Evolutionary conservation across 2,888 invertebrate species (phyloP).

Genomic region (Ganaspis brasiliensis): DNA sequence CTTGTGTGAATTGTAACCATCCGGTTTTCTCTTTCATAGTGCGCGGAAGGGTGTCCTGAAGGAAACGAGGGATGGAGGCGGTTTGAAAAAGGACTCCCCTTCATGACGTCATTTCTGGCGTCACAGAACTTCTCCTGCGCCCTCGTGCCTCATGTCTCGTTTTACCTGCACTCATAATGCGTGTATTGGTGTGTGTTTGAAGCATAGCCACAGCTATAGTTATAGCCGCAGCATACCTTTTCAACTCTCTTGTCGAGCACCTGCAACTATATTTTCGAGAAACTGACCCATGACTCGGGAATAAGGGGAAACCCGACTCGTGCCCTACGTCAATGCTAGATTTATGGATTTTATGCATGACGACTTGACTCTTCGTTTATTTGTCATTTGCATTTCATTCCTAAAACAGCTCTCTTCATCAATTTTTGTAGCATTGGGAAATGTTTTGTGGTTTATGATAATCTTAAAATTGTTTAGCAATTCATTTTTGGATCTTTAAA

Average conservation of each 20-base stretch:
- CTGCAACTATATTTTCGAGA: constrained; percentile 38
- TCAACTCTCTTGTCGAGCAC: constrained; percentile 26
- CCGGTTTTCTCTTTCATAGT: constrained; percentile 71
- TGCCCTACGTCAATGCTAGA: constrained; percentile 35
- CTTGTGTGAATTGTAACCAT: constrained; percentile 67
- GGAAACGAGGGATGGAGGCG: constrained; percentile 57
- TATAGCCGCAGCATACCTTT: background rate
- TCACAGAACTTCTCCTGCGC: constrained; percentile 33
- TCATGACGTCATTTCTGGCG: constrained; percentile 64
- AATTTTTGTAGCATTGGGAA: no score
- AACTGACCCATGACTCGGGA: constrained; percentile 32
- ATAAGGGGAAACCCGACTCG: constrained; percentile 33
- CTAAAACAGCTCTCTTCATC: no score
- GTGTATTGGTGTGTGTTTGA: background rate
- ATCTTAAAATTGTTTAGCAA: no score
- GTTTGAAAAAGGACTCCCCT: constrained; percentile 64
- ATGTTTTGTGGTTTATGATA: no score
- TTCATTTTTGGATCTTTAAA: no score
- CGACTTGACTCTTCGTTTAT: background rate
- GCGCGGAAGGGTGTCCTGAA: constrained; percentile 53
- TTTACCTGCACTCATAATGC: constrained; percentile 24
- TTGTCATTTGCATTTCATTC: background rate
- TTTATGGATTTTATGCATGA: constrained; percentile 25
- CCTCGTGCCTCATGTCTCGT: constrained; percentile 37
- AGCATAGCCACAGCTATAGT: background rate